phyloP scores from a whole-genome alignment of 1,140 invertebrate species.

The Melanaphis sacchari region DNA sequence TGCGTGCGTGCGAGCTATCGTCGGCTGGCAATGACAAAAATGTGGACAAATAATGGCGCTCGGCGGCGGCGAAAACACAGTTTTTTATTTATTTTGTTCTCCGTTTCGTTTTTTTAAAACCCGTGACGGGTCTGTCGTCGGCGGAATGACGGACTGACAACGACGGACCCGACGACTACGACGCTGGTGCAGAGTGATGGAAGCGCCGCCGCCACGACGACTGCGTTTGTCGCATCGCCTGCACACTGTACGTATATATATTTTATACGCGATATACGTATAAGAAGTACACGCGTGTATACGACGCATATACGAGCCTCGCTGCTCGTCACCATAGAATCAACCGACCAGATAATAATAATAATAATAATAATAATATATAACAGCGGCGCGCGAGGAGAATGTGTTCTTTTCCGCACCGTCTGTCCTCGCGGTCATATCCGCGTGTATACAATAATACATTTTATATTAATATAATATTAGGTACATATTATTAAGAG shows the following conservation, averaged over 20 bases:
- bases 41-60: constrained; percentile 55
- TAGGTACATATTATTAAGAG: too few species aligned
- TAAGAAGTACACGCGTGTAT: not conserved
- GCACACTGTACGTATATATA: too few species aligned
- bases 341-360: constrained; percentile 48
- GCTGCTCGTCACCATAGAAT: constrained; percentile 15
- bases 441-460: too few species aligned
- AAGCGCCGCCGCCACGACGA: constrained; percentile 37
- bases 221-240: not conserved
- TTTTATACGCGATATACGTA: not conserved
- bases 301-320: too few species aligned
- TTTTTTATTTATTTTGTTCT: not conserved
- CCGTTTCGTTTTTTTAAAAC: not conserved
- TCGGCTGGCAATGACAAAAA: constrained; percentile 50
- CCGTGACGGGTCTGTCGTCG: not conserved
- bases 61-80: not conserved
- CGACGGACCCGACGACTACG: not conserved
- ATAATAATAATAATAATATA: not conserved
- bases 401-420: not conserved
- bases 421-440: too few species aligned
- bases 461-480: too few species aligned
- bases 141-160: constrained; percentile 29
- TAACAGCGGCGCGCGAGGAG: not conserved
- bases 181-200: not conserved
- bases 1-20: not conserved